These are phyloP conservation scores for Mycalesis mineus DNA, from an alignment of 2,888 invertebrate species.

Conservation along the genomic window DNA sequence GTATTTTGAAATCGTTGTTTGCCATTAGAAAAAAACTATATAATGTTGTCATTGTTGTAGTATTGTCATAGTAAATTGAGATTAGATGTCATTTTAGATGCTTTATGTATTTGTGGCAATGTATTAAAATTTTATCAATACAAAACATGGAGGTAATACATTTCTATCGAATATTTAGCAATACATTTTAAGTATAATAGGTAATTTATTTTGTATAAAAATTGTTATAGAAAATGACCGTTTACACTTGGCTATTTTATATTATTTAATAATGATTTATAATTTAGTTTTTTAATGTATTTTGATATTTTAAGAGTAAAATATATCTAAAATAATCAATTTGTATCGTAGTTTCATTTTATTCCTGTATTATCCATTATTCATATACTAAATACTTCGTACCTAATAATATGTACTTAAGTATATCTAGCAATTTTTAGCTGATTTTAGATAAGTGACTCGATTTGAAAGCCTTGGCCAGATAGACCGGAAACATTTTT, in stretches of 20 bases:
- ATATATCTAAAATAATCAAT: slow-evolving; percentile 33
- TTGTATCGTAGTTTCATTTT: slow-evolving; percentile 33
- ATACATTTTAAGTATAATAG: not conserved
- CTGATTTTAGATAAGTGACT: too few relatives aligned
- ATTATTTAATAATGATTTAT: slow-evolving; percentile 33
- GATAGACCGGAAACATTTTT: too few relatives aligned
- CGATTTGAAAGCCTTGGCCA: too few relatives aligned
- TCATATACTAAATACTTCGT: too few relatives aligned
- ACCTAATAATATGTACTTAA: too few relatives aligned
- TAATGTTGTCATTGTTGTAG: slow-evolving; percentile 13
- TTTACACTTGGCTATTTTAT: slow-evolving; percentile 31
- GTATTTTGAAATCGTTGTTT: not conserved
- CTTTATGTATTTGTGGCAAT: slow-evolving; percentile 27
- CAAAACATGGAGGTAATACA: not conserved
- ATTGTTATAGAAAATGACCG: slow-evolving; percentile 23
- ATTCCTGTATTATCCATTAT: not conserved
- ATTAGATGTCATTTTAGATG: slow-evolving; percentile 27
- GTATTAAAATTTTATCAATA: slow-evolving; percentile 4
- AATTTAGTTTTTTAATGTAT: slow-evolving; percentile 39
- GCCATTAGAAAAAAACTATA: not conserved
- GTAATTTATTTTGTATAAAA: slow-evolving; percentile 22
- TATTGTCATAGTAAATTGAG: slow-evolving; percentile 20
- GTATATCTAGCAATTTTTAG: too few relatives aligned
- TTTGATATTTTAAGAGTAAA: slow-evolving; percentile 45
- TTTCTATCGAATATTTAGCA: slow-evolving; percentile 6